phyloP scores from a whole-genome alignment of 2,888 invertebrate genomes.

The Margaritifera margaritifera region DNA sequence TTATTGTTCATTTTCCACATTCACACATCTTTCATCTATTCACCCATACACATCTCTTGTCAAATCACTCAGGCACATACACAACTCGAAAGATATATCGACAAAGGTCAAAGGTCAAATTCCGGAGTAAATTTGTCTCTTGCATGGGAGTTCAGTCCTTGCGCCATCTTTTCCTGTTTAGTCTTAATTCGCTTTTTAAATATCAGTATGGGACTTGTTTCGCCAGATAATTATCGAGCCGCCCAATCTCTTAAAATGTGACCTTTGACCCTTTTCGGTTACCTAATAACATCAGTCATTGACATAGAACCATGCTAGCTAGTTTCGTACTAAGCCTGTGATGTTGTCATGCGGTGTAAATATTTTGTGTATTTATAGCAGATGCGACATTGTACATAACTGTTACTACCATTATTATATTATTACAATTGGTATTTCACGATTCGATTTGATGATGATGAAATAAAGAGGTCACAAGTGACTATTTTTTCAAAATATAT shows the following conservation, averaged over 20 bases:
- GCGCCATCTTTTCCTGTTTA: too few species aligned
- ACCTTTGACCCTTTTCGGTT: conserved; percentile 1
- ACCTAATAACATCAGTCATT: background rate
- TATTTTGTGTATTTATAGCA: conserved; percentile 60
- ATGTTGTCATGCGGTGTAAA: conserved; percentile 57
- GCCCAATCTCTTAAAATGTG: background rate
- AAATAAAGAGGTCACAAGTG: conserved; percentile 61
- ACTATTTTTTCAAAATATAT: conserved; percentile 58
- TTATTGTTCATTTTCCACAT: too few species aligned
- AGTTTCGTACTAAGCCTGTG: conserved; percentile 20
- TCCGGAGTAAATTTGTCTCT: too few species aligned
- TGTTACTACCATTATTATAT: conserved; percentile 52
- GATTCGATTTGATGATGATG: conserved; percentile 46
- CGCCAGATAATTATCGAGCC: background rate
- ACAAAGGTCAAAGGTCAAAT: too few species aligned
- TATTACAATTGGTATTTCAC: conserved; percentile 47
- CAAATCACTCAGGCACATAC: too few species aligned
- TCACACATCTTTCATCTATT: too few species aligned
- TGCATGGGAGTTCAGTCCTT: too few species aligned
- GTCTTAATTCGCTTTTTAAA: background rate
- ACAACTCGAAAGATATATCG: too few species aligned
- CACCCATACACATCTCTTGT: too few species aligned
- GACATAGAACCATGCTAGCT: background rate
- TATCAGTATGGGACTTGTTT: background rate
- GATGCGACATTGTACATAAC: conserved; percentile 44